These are phyloP conservation scores for Bicyclus anynana DNA, from an alignment of 1,140 invertebrate species.

Conservation along the genomic window DNA sequence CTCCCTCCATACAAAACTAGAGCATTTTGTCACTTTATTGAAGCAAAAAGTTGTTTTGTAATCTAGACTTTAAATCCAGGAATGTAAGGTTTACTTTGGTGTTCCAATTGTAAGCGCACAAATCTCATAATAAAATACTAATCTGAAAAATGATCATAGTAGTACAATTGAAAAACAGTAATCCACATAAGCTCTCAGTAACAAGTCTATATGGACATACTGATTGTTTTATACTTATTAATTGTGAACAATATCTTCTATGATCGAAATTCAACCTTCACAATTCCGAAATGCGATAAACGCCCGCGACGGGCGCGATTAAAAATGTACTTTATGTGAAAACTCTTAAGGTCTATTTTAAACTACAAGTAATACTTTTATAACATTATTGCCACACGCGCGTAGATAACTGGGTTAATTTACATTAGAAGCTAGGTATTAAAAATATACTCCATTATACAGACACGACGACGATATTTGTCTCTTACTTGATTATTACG, in stretches of 20 bases:
- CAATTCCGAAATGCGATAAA: neutral
- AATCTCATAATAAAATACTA: no score
- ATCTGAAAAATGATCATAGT: neutral
- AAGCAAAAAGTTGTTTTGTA: no score
- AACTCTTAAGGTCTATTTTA: conserved; percentile 50
- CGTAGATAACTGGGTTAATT: conserved; percentile 31
- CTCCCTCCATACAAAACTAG: no score
- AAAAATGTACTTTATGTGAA: conserved; percentile 48
- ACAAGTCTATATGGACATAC: no score
- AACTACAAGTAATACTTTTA: conserved; percentile 45
- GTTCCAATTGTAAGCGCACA: no score
- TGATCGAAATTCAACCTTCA: neutral
- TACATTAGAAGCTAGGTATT: conserved; percentile 56
- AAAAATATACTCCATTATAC: conserved; percentile 58
- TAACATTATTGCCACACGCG: conserved; percentile 49
- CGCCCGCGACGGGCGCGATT: neutral
- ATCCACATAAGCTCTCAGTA: no score
- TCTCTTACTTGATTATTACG: conserved; percentile 18
- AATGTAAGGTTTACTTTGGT: no score
- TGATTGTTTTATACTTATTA: no score
- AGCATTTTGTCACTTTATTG: no score
- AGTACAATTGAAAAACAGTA: neutral
- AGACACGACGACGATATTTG: conserved; percentile 15
- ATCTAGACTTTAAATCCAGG: no score
- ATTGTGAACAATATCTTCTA: neutral